phyloP scores from a whole-genome alignment of 2,888 invertebrate species.

The Beris morrisii region DNA sequence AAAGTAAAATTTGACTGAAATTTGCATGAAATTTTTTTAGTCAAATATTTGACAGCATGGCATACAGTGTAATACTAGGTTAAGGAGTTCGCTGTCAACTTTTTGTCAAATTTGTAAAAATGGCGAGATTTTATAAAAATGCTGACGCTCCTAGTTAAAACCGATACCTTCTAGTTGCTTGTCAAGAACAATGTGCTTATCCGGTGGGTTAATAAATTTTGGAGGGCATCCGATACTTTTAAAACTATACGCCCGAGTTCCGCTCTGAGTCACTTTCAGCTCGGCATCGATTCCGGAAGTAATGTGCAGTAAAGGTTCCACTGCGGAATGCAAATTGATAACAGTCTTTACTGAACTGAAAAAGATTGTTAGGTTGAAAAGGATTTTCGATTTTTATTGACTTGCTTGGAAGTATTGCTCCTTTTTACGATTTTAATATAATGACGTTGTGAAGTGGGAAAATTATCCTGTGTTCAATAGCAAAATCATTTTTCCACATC shows the following conservation, averaged over 20 bases:
- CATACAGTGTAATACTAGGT: too few species aligned
- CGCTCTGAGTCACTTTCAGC: conserved; percentile 5
- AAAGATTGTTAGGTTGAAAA: not conserved
- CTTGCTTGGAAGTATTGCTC: too few species aligned
- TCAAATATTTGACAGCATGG: too few species aligned
- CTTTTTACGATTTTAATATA: too few species aligned
- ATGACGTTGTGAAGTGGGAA: too few species aligned
- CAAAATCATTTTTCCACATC: conserved; percentile 27
- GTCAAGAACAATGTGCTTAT: conserved; percentile 1
- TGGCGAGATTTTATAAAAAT: not conserved
- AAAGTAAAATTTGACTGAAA: too few species aligned
- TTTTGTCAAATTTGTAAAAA: too few species aligned
- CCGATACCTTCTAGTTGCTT: not conserved
- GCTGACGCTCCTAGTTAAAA: too few species aligned
- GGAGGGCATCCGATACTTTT: not conserved
- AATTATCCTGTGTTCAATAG: conserved; percentile 3
- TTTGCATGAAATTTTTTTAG: too few species aligned
- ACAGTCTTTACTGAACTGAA: not conserved
- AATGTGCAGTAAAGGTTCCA: conserved; percentile 8
- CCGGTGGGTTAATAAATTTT: not conserved
- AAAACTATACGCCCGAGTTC: not conserved
- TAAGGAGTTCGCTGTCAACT: too few species aligned
- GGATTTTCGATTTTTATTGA: too few species aligned
- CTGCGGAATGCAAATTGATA: not conserved
- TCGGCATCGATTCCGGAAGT: conserved; percentile 9